Base-by-base conservation (phyloP, 1,140 invertebrate genomes). In the Drosophila ohnishii region DNA sequence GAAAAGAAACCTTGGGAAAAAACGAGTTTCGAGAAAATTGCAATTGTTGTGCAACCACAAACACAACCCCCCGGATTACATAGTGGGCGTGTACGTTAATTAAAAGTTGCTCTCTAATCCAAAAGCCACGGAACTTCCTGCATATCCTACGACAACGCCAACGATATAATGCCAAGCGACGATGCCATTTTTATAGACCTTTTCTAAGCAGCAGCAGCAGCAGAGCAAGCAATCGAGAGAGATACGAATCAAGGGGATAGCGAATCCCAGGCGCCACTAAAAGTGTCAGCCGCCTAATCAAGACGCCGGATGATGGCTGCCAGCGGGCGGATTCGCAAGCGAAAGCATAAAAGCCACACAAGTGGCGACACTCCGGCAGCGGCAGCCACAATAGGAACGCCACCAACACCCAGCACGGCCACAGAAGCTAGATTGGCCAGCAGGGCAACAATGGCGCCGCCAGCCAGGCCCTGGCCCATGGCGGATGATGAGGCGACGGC, bases 141-240 rank as follows among this genome's bases (percentile, higher is more conserved):
- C 83, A 86, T 86, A 86, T 86, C 83, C 82, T 40, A 61, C 55
- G 59, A 60, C 57, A 62, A 67, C 45, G 53, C 75, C 57, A 60
- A 81, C 67, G 60, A 75, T 45, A 82, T 81, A 59, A 83, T 86
- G 78, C 53, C 82, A 70, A 80, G 78, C 48, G 78, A 82, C 63
- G 63, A 76, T 75, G 67, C 75, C 66, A 80, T 69, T 86, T 86
- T 86, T 87, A 86, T 86, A 86, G 79, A 87, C 79, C 67, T 86
- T 86, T 86, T 87, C 50, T 88, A 79, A 87, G 50, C 35, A 83
- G 25, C 19, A 60, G 42, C 65, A 35, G 22, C 22, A 22, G 22
- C 22, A 1, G 16, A 53, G 34, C 34, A 13, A 39, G n/a, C 40
- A 19, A 65, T 25, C 50, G 25, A 57, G 40, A 44, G 19, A 62